Evolutionary conservation across 2,113 vertebrate species (phyloP).

Genomic region (Archilochus colubris): DNA sequence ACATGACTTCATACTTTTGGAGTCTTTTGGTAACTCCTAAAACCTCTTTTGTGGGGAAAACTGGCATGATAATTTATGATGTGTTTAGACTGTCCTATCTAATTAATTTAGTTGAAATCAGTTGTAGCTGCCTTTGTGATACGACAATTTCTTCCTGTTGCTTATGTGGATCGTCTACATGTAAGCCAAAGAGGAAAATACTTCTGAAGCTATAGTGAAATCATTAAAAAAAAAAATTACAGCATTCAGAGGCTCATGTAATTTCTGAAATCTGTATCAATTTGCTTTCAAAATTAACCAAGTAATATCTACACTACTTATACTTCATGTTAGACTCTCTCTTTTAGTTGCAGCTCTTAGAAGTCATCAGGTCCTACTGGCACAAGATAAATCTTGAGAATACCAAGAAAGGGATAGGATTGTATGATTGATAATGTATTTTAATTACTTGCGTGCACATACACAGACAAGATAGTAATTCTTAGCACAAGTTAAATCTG

Average conservation of each 20-base stretch:
- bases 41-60: not conserved
- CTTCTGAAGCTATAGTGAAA: not conserved
- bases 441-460: not conserved
- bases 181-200: not conserved
- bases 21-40: not conserved
- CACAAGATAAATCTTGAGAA: not conserved
- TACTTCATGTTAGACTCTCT: not conserved
- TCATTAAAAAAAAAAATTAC: not conserved
- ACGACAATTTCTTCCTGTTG: not conserved
- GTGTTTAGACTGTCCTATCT: not conserved
- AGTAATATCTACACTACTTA: not conserved
- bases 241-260: not conserved
- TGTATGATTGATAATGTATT: not conserved
- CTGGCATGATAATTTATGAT: not conserved
- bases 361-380: not conserved
- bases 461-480: not conserved
- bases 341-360: not conserved
- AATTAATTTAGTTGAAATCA: not conserved
- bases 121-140: not conserved
- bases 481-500: not conserved
- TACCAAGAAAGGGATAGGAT: not conserved
- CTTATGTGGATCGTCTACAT: not conserved
- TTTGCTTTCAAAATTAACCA: not conserved
- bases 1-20: not conserved
- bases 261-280: not conserved